Evolutionary conservation across 2,113 vertebrate genomes (phyloP), one percentile per base, ranked within the genome.

Genomic region (Xenopus borealis): DNA sequence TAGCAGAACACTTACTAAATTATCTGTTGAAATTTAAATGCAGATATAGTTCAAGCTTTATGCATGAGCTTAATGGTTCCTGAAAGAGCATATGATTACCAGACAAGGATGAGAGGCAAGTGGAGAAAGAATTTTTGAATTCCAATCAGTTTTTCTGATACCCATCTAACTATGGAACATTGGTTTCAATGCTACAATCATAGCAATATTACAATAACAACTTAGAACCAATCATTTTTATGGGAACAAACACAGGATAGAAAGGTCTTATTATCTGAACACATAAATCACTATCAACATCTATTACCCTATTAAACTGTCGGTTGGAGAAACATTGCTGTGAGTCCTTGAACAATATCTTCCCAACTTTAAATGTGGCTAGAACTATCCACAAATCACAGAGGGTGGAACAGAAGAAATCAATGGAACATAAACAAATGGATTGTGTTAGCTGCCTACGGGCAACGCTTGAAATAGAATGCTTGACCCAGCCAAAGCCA

Each of bases 231-330:
- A 83, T 85, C 79, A 85, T 84, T 87, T 89, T 88, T 87, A 86
- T 87, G 80, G 82, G 83, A 85, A 82, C 76, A 79, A 83, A 81
- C 83, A 72, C 20, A 81, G 78, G 82, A 79, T 86, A 83, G 88
- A 87, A 86, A 85, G 83, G 82, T 80, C 84, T 85, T 81, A 79
- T 83, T 85, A 79, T 81, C 85, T 78, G 79, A 80, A 82, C 84
- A 81, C 78, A 81, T 78, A 78, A 80, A 85, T 80, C 86, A 87
- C 75, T 27, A 78, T 82, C 85, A 80, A 80, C 80, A 62, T 84
- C 86, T 83, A 83, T 82, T 82, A 83, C 82, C 71, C 81, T 83
- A 85, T 92, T 89, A 92, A 92, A 78, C 84, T 90, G 85, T 86
- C 88, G 89, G 79, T 73, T 72, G 81, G 81, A 88, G 86, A 89